phyloP scores from a whole-genome alignment of 1,140 invertebrate species.

The Papilio aristodemus region DNA sequence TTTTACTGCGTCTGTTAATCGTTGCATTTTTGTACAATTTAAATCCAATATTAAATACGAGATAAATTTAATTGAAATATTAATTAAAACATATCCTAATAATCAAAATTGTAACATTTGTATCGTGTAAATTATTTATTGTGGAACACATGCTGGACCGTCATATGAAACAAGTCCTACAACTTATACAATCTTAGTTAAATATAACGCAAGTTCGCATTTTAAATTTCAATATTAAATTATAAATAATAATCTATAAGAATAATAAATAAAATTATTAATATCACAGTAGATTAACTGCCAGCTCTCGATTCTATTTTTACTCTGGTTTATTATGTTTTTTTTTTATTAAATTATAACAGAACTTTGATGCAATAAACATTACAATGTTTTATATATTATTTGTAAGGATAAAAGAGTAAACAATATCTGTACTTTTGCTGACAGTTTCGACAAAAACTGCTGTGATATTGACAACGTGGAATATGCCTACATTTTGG shows the following conservation, averaged over 20 bases:
- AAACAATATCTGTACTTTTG: conserved; percentile 35
- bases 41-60: conserved; percentile 23
- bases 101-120: conserved; percentile 59
- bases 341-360: conserved; percentile 22
- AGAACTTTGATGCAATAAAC: conserved; percentile 7
- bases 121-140: conserved; percentile 66
- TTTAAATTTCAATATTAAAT: conserved; percentile 55
- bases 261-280: conserved; percentile 76
- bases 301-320: conserved; percentile 57
- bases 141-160: conserved; percentile 74
- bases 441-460: conserved; percentile 69
- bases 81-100: conserved; percentile 57
- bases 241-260: conserved; percentile 74
- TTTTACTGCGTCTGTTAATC: conserved; percentile 31
- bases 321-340: conserved; percentile 26
- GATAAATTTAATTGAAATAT: conserved; percentile 41
- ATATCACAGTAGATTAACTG: conserved; percentile 79
- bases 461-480: conserved; percentile 78
- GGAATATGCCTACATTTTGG: conserved; percentile 50
- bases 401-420: conserved; percentile 2
- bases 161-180: conserved; percentile 64
- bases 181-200: conserved; percentile 64
- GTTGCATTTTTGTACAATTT: conserved; percentile 25
- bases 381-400: neutral
- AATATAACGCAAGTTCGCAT: conserved; percentile 66